Evolutionary conservation across 2,797 vertebrate genomes (phyloP), one percentile per base, ranked within the genome.

Genomic region (Notolabrus celidotus): DNA sequence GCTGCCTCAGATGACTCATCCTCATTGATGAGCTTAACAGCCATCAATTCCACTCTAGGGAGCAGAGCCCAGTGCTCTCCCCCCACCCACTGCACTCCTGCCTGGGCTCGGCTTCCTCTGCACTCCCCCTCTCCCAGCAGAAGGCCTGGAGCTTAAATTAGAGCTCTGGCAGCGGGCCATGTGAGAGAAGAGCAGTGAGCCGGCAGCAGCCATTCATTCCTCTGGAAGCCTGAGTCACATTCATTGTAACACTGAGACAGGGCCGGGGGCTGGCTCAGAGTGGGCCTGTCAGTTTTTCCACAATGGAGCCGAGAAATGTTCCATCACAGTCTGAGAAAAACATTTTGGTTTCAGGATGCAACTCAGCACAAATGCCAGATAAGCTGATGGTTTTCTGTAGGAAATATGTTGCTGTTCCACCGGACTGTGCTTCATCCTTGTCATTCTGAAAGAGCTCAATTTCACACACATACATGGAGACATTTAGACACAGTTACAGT

Each of bases 1-100:
- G 78, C 86, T 73, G 88, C 81, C 84, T 92, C 72, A 72, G 82
- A 93, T 95, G 92, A 92, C 86, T 94, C 89, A 90, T 89, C 79
- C 77, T 81, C 92, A 92, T 91, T 93, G 89, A 95, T 92, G 88
- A 91, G 86, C 83, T 92, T 85, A 89, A 89, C 92, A 92, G 90
- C 84, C 86, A 92, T 93, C 91, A 79, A 88, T 90, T 92, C 88
- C 79, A 82, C 88, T 84, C 86, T 71, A 73, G 86, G 82, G 85
- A 91, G 74, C 73, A 64, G 56, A 77, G 71, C 80, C 83, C 73
- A 52, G 80, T 45, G 63, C 76, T 69, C 85, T 56, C 52, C 78
- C 20, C 71, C 79, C 82, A 82, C 67, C 77, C 80, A 22, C 61
- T 63, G 71, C 83, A 72, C 86, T 82, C 55, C 84, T 79, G 80